Base-by-base conservation (phyloP, 2,113 vertebrate genomes). In the Anthoscopus minutus region DNA sequence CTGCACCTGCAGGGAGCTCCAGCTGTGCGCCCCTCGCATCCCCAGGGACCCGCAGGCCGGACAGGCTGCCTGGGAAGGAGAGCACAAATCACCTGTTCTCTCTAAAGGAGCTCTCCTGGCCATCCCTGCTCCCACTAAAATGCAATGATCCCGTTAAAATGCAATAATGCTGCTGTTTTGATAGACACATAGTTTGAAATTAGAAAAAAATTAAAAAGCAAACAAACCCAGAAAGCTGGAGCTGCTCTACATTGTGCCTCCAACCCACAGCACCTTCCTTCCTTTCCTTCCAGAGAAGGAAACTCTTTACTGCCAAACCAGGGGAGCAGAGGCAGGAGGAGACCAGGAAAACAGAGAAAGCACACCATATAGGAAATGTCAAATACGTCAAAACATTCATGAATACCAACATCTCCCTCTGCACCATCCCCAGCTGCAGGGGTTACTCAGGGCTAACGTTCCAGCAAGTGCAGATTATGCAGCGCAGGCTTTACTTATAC, bases 351-450 rank as follows among this genome's bases (percentile, higher is more conserved):
- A 65, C 62, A 94, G 96, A 93, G 96, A 56, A 96, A 94, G 87
- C 84, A 83, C 78, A 94, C 87, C 96, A 71, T 82, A 97, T 76
- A 97, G 96, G 94, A 98, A 98, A 98, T 97, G 98, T 98, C 98
- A 98, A 98, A 97, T 97, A 98, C 97, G 98, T 98, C 97, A 98
- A 98, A 98, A 97, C 96, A 97, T 93, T 97, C 96, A 96, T 95
- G 97, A 98, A 98, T 97, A 97, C 93, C 97, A 97, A 97, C 96
- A 97, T 98, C 96, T 97, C 97, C 97, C 97, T 96, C 91, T 65
- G 97, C 94, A 96, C 97, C 96, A 38, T 3, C 37, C 89, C 94
- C 96, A 96, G 96, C 97, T 97, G 96, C 94, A 97, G 97, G 97
- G 97, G 97, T 98, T 97, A 98, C 96, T 95, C 97, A 95, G 96